Base-by-base conservation (phyloP, 1,140 invertebrate genomes). In the Lepidurus packardi region DNA sequence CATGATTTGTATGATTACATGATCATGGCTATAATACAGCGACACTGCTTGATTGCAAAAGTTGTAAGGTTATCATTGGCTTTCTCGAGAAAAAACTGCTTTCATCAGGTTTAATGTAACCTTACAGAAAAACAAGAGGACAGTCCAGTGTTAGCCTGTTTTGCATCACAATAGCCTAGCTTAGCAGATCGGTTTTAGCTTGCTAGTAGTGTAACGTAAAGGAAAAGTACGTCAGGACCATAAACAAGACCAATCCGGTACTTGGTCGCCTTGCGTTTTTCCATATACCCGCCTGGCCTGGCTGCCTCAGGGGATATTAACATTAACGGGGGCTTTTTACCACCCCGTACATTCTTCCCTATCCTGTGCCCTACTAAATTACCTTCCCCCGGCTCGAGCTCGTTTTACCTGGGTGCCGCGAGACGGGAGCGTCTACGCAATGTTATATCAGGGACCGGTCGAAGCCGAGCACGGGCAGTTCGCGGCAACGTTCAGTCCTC, bases 361-460 rank as follows among this genome's bases (percentile, higher is more conserved):
- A 65, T 65, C 53, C 53, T 65, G 53, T 65, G 53, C 21, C 53
- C 53, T 21, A 65, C 53, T 65, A 65, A 65, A 65, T 65, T 65
- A 65, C 53, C 53, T 16, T 65, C 21, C 8, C 21, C 53, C 13
- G 13, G 53, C 13, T 65, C 53, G 53, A 65, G 53, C 53, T 65
- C 53, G 53, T 65, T 65, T 65, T 65, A 21, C 53, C 53, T 65
- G 21, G 53, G 53, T 21, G 53, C 53, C 53, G 53, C 53, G 53
- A 65, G 53, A 65, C 53, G 53, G 53, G 8, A 65, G 53, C 53
- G 16, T 65, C 53, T 16, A 65, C 53, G 53, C 53, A 65, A 65
- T 21, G 53, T 65, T 65, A 65, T 65, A 65, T 65, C 53, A 65
- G 53, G 53, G 53, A 65, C 53, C 53, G 53, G 53, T 65, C 53